Evolutionary conservation across 2,888 invertebrate genomes (phyloP), one percentile per base, ranked within the genome.

Genomic region (Euphydryas editha): DNA sequence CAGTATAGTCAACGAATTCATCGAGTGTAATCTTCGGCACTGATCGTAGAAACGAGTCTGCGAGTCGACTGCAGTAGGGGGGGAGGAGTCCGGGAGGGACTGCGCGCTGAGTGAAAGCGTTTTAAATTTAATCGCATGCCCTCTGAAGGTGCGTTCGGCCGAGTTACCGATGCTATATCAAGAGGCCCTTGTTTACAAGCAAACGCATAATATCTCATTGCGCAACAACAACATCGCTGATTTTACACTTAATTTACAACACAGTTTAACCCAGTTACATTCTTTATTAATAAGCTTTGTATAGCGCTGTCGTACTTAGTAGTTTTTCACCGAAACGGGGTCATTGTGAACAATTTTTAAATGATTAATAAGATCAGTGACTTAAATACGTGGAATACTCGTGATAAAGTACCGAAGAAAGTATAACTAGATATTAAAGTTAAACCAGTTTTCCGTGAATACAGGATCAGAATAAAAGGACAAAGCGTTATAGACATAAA

Each of bases 81-180:
- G 72, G 67, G 71, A 75, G 58, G 68, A 68, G 69, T 62, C 68
- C 68, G 70, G 74, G 70, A 73, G 73, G 68, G 71, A 74, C 72
- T 67, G 72, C 71, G 70, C 72, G 73, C 72, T 75, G 75, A 84
- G 88, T 90, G 90, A 90, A 90, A 90, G 90, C 87, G 88, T 87
- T 87, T 86, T 80, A 83, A 87, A 86, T 85, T 83, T 80, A 82
- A 85, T 84, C 81, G 81, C 76, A 76, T 76, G 82, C 78, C 78
- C 77, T 82, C 81, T 79, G 77, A 81, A 76, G 76, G 76, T 77
- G 80, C 80, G 80, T 80, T 83, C 78, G 83, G 78, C 81, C 78
- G 80, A 79, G 80, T 79, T 81, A 76, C 79, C 73, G 77, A 73
- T 72, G 70, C 75, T 70, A 72, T 67, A 75, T 70, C 73, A 71